Evolutionary conservation across 2,797 vertebrate species (phyloP).

Genomic region (Anabacerthia variegaticeps): DNA sequence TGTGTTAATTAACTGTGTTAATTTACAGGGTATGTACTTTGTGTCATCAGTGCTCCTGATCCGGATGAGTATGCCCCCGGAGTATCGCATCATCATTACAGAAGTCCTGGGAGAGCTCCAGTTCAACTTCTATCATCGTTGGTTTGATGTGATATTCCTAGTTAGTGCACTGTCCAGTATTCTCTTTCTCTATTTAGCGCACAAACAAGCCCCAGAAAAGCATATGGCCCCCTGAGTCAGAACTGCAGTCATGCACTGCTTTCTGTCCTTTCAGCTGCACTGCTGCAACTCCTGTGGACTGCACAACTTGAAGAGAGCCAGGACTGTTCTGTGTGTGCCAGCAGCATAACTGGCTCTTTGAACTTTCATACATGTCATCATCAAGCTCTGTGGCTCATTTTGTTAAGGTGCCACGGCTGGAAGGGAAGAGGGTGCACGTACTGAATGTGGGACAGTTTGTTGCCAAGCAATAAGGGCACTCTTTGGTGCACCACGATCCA

Average conservation of each 20-base stretch:
- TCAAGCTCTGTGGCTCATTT: neutral
- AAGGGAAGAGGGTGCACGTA: neutral
- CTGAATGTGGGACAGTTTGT: neutral
- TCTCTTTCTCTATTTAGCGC: slow-evolving; percentile 95
- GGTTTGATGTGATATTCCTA: slow-evolving; percentile 99
- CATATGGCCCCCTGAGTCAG: slow-evolving; percentile 83
- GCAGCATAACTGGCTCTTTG: neutral
- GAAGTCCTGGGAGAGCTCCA: slow-evolving; percentile 97
- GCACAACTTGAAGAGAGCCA: neutral
- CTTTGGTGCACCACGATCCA: neutral
- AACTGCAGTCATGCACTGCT: neutral
- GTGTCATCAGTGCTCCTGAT: slow-evolving; percentile 96
- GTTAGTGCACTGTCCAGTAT: slow-evolving; percentile 98
- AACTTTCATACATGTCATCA: neutral
- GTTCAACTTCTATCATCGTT: slow-evolving; percentile 99
- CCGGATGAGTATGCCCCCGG: slow-evolving; percentile 97
- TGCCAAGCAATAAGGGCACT: neutral
- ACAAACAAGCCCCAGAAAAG: slow-evolving; percentile 98
- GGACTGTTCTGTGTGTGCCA: neutral
- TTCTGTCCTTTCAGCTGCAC: neutral
- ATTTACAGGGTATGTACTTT: slow-evolving; percentile 93
- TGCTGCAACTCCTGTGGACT: neutral
- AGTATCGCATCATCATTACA: slow-evolving; percentile 94
- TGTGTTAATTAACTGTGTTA: neutral
- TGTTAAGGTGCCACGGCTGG: neutral